Conservation (phyloP, 2,797 vertebrate genomes). For the Centroberyx gerrardi region DNA sequence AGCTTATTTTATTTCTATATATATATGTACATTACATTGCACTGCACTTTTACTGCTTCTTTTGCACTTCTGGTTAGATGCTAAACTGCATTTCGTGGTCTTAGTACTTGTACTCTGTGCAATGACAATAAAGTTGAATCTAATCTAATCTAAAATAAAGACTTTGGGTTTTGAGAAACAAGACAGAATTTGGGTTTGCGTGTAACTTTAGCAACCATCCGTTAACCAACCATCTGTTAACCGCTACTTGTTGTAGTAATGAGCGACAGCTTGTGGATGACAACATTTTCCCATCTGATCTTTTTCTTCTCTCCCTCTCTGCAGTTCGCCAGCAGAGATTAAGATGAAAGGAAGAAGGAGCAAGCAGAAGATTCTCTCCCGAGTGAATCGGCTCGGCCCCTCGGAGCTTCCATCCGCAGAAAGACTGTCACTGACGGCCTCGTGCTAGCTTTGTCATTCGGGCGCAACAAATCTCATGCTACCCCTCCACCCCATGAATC, state of each 20-base stretch:
- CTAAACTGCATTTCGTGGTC: conserved; percentile 17
- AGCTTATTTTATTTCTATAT: too few relatives aligned
- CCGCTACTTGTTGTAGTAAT: neutral
- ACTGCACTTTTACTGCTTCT: conserved; percentile 26
- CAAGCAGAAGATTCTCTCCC: conserved; percentile 12
- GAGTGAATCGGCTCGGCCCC: conserved; percentile 3
- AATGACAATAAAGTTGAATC: too few relatives aligned
- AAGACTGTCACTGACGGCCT: conserved; percentile 25
- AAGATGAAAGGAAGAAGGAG: conserved; percentile 74
- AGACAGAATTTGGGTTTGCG: neutral
- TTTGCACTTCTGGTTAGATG: conserved; percentile 36
- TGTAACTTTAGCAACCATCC: too few relatives aligned
- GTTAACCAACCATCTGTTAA: neutral
- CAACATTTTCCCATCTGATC: neutral
- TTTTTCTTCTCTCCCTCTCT: conserved; percentile 22
- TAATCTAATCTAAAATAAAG: too few relatives aligned
- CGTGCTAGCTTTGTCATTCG: conserved; percentile 25
- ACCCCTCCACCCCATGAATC: neutral
- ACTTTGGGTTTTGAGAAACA: neutral
- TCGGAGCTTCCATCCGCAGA: conserved; percentile 20
- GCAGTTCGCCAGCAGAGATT: conserved; percentile 89
- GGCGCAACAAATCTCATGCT: conserved; percentile 23
- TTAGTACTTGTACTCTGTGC: too few relatives aligned
- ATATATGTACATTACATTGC: too few relatives aligned
- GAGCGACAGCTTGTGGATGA: neutral